phyloP scores from a whole-genome alignment of 1,140 invertebrate species.

The Bradysia coprophila region DNA sequence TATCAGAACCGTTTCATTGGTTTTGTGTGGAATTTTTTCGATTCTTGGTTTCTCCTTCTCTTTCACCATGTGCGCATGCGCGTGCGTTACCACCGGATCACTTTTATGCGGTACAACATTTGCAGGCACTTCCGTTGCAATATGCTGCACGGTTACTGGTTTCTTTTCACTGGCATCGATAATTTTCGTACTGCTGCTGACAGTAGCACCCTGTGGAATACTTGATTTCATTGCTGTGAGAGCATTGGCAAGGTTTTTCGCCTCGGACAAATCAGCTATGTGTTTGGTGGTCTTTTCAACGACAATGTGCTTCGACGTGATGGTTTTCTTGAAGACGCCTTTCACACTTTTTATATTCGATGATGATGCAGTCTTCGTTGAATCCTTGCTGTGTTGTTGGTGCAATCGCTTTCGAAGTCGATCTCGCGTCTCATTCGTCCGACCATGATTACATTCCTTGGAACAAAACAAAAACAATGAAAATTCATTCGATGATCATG shows the following conservation, averaged over 20 bases:
- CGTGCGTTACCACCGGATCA: not conserved
- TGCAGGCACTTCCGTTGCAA: not conserved
- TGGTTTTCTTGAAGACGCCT: not conserved
- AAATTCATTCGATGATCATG: not conserved
- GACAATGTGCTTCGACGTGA: not conserved
- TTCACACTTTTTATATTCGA: conserved; percentile 1
- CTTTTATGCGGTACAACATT: not conserved
- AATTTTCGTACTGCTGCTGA: not conserved
- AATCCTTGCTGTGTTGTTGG: not conserved
- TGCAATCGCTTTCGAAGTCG: conserved; percentile 25
- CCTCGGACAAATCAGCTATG: too few relatives aligned
- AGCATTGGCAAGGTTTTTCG: not conserved
- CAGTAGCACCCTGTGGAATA: not conserved
- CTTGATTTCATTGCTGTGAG: not conserved
- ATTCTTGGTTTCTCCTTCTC: not conserved
- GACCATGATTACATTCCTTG: conserved; percentile 19
- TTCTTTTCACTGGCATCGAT: not conserved
- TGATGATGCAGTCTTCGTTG: not conserved
- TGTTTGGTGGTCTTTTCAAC: too few relatives aligned
- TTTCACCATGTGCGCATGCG: not conserved
- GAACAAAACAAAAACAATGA: not conserved
- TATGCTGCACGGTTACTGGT: not conserved
- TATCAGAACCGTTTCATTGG: not conserved
- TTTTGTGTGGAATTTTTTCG: too few relatives aligned
- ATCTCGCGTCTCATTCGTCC: conserved; percentile 26